Conservation (phyloP, 2,113 vertebrate genomes). For the Pedetes capensis region DNA sequence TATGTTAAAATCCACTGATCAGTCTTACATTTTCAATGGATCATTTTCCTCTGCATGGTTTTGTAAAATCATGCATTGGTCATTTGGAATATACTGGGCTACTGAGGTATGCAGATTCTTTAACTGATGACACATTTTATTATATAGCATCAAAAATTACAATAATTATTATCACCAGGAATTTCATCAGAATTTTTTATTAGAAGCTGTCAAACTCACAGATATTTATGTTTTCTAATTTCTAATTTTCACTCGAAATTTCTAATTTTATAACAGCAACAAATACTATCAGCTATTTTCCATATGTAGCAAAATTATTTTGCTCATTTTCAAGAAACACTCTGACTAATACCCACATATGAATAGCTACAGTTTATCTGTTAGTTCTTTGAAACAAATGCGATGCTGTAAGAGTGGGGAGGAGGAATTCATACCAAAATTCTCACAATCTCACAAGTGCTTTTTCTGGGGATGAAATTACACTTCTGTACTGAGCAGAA, state of each 20-base stretch:
- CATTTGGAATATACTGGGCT: not conserved
- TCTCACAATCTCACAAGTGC: too few species aligned
- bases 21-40: not conserved
- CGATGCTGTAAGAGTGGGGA: not conserved
- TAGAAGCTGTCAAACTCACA: not conserved
- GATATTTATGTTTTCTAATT: not conserved
- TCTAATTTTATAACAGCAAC: not conserved
- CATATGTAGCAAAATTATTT: not conserved
- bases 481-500: not conserved
- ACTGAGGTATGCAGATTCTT: not conserved
- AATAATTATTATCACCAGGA: not conserved
- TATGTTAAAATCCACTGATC: not conserved
- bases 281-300: not conserved
- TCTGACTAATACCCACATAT: not conserved
- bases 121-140: not conserved
- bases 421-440: not conserved
- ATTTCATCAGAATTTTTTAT: not conserved
- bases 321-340: not conserved
- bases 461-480: not conserved
- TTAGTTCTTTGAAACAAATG: not conserved
- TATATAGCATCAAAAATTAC: not conserved
- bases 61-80: not conserved
- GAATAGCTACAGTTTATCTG: not conserved
- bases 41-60: not conserved
- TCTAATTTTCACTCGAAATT: slow-evolving; percentile 15